Conservation (phyloP, 2,113 vertebrate species). For the Peromyscus leucopus region DNA sequence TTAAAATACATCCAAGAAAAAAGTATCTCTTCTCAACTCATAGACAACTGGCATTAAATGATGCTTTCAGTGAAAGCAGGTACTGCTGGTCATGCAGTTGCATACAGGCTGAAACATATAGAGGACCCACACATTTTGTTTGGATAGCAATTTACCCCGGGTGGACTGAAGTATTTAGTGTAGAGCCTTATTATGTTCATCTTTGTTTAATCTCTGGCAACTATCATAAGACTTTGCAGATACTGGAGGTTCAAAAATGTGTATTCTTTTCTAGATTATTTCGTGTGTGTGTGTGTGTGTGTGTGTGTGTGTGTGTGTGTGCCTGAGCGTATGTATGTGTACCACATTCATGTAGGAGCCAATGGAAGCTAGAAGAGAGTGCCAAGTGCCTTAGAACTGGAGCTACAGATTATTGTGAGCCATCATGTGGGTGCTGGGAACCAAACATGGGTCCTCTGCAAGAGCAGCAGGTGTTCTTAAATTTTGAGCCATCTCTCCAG, state of each 20-base stretch:
- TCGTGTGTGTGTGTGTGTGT: background rate
- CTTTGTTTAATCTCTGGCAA: background rate
- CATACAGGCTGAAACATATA: constrained; percentile 21
- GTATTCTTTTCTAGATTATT: constrained; percentile 7
- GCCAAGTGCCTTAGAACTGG: background rate
- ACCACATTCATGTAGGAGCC: background rate
- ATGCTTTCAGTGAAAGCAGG: constrained; percentile 30
- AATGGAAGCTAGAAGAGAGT: background rate
- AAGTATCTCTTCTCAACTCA: constrained; percentile 39
- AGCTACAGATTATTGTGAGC: background rate
- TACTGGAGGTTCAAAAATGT: background rate
- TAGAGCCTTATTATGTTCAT: background rate
- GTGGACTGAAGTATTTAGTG: constrained; percentile 1
- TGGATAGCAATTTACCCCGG: background rate
- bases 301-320: background rate
- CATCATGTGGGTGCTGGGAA: background rate
- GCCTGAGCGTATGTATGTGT: background rate
- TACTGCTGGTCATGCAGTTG: constrained; percentile 38
- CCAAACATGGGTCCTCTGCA: no score
- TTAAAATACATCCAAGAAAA: constrained; percentile 47
- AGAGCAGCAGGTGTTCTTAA: background rate
- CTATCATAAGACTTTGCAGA: constrained; percentile 25
- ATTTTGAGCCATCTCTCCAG: background rate
- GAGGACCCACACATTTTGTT: background rate
- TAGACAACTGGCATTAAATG: constrained; percentile 4